Percentiles rank a stretch among this genome's conserved stretches.
phyloP scores from a whole-genome alignment of 2,797 vertebrate species.

The Podargus strigoides region DNA sequence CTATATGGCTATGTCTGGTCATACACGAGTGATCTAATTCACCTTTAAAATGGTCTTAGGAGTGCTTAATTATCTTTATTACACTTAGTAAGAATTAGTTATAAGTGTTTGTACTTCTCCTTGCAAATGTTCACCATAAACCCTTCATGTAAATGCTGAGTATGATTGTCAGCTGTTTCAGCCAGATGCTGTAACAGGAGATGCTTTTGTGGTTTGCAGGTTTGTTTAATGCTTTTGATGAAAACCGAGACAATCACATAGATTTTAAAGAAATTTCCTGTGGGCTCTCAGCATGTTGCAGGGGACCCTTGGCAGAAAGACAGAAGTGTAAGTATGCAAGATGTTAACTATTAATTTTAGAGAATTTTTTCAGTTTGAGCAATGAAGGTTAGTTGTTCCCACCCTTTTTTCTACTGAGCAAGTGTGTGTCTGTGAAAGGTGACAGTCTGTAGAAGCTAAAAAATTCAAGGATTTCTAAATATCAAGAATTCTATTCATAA shows the following conservation, averaged over 20 bases:
- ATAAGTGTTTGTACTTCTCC: not conserved
- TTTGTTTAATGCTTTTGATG: slow-evolving; percentile 98
- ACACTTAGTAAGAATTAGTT: not conserved
- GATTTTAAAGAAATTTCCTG: slow-evolving; percentile 99
- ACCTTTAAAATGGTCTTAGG: not conserved
- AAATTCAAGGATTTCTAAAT: not conserved
- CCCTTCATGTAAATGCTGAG: not conserved
- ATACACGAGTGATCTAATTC: not conserved
- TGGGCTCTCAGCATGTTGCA: slow-evolving; percentile 95
- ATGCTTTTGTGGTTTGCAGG: slow-evolving; percentile 77
- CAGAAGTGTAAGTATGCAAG: slow-evolving; percentile 91
- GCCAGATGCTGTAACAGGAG: slow-evolving; percentile 6
- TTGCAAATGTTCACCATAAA: not conserved
- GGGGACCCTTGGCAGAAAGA: slow-evolving; percentile 93
- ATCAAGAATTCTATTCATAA: not conserved
- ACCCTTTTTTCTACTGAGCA: not conserved
- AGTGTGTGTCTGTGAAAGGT: not conserved
- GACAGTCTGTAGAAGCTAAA: not conserved
- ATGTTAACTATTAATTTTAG: not conserved
- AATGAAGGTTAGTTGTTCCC: not conserved
- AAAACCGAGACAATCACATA: slow-evolving; percentile 99
- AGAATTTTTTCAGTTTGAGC: not conserved
- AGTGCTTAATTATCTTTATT: not conserved
- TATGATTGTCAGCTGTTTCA: not conserved
- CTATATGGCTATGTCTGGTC: not conserved